Conservation (phyloP, 2,113 vertebrate genomes). For the Aythya baeri region DNA sequence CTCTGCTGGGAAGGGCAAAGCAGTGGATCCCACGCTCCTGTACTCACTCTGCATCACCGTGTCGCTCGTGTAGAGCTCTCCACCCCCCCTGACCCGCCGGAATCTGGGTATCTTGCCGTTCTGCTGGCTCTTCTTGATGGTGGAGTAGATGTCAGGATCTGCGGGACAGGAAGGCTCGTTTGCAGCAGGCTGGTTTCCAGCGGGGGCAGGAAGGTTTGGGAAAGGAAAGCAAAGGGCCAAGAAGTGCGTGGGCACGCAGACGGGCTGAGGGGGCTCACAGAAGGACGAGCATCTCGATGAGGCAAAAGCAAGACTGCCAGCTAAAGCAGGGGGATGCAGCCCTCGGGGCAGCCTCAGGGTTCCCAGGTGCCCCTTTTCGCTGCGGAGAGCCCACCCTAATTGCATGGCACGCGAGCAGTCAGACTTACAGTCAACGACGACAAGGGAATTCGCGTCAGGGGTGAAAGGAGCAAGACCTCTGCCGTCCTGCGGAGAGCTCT, state of each 20-base stretch:
- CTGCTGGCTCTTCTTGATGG: slow-evolving; percentile 77
- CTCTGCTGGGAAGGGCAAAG: neutral
- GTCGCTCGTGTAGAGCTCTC: slow-evolving; percentile 76
- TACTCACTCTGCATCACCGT: slow-evolving; percentile 79
- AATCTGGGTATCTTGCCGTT: slow-evolving; percentile 78
- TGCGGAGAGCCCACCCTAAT: neutral
- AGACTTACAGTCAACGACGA: slow-evolving; percentile 68
- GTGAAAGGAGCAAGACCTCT: slow-evolving; percentile 77
- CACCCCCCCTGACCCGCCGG: slow-evolving; percentile 71
- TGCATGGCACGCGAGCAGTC: rapidly evolving
- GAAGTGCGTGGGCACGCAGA: rapidly evolving
- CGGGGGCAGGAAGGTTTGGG: neutral
- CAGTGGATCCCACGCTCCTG: rapidly evolving
- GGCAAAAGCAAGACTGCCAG: neutral
- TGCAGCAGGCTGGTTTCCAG: rapidly evolving
- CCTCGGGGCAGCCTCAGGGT: neutral
- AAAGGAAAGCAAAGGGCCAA: neutral
- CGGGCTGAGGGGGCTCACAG: neutral
- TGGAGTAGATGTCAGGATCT: slow-evolving; percentile 79
- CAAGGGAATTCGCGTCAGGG: slow-evolving; percentile 71
- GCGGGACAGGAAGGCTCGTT: neutral
- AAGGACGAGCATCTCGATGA: rapidly evolving
- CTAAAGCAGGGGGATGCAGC: neutral
- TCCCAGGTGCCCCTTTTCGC: neutral
- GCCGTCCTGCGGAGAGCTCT: slow-evolving; percentile 25